phyloP scores from a whole-genome alignment of 2,888 invertebrate species.

The Fragum whitleyi region DNA sequence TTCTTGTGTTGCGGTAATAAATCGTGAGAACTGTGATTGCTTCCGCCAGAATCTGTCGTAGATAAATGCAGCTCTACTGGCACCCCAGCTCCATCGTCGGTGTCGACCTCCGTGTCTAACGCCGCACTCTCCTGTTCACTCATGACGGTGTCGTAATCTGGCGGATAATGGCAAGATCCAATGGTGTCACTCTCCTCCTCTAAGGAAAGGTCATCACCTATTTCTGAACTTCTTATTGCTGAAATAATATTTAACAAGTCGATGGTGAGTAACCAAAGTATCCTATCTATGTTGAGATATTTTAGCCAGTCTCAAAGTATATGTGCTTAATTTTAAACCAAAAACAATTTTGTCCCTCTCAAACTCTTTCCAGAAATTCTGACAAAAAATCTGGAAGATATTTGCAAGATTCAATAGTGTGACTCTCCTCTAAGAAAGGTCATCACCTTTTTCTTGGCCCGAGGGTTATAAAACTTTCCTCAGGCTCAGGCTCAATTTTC shows the following conservation, averaged over 20 bases:
- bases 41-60: conserved; percentile 70
- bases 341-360: too few relatives aligned
- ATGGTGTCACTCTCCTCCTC: conserved; percentile 34
- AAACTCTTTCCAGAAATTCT: too few relatives aligned
- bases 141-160: conserved; percentile 59
- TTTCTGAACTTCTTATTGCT: conserved; percentile 27
- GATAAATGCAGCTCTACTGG: conserved; percentile 56
- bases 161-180: conserved; percentile 33
- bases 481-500: too few relatives aligned
- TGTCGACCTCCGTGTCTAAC: conserved; percentile 63
- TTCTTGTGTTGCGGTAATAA: conserved; percentile 51
- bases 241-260: conserved; percentile 5
- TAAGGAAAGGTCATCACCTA: conserved; percentile 26
- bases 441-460: too few relatives aligned
- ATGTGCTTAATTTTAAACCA: too few relatives aligned
- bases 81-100: conserved; percentile 50
- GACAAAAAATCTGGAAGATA: too few relatives aligned
- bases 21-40: conserved; percentile 73
- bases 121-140: conserved; percentile 57
- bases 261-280: too few relatives aligned
- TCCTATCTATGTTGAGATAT: too few relatives aligned
- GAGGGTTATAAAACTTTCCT: too few relatives aligned
- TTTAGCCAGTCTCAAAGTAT: too few relatives aligned
- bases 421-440: too few relatives aligned
- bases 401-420: too few relatives aligned